Conservation (phyloP, 2,113 vertebrate genomes). For the Typhlomys cinereus region DNA sequence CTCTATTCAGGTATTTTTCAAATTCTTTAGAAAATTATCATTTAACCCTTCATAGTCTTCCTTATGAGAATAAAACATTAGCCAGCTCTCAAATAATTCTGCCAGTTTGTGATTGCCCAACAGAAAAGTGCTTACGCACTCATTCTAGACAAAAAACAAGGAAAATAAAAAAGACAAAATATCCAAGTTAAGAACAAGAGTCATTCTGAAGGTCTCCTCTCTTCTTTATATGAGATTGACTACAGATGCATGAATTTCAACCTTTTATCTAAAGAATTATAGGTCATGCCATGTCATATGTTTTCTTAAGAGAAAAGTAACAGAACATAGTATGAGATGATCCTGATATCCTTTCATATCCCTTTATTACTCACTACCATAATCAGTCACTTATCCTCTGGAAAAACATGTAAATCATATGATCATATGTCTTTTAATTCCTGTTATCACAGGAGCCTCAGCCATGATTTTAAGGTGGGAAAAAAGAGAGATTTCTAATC, state of each 20-base stretch:
- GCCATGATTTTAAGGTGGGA: too few relatives aligned
- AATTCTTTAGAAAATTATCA: conserved; percentile 30
- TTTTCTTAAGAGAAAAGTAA: conserved; percentile 7
- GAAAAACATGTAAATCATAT: too few relatives aligned
- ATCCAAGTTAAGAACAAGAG: neutral
- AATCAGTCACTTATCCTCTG: neutral
- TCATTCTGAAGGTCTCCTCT: neutral
- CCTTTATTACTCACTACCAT: neutral
- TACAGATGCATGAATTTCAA: neutral
- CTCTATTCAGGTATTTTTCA: conserved; percentile 33
- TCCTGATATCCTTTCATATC: conserved; percentile 12
- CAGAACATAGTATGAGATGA: neutral
- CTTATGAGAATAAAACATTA: neutral
- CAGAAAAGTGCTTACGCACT: neutral
- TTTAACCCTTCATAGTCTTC: neutral
- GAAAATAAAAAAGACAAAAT: neutral
- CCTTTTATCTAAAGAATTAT: neutral
- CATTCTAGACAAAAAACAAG: neutral
- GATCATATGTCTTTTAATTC: too few relatives aligned
- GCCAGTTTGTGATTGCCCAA: neutral
- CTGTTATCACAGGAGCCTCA: too few relatives aligned
- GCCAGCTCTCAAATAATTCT: neutral
- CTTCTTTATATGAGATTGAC: too few relatives aligned
- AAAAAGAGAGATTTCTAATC: too few relatives aligned
- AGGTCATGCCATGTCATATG: neutral